Conservation (phyloP, 2,888 invertebrate species). For the Stramonita haemastoma region DNA sequence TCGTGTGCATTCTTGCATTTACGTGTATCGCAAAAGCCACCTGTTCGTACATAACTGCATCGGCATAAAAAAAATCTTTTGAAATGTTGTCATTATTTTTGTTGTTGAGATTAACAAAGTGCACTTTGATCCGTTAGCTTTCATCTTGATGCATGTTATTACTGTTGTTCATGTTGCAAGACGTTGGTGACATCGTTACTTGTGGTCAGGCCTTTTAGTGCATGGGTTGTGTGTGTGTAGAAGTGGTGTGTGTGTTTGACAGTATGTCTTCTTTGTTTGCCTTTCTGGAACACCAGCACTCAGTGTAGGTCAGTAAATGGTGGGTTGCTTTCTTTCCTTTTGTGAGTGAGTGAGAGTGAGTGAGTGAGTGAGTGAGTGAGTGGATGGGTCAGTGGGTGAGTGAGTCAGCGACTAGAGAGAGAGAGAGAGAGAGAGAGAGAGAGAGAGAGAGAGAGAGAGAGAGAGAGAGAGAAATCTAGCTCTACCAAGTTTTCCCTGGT, state of each 20-base stretch:
- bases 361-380: neutral
- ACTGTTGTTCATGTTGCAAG: neutral
- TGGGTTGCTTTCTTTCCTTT: neutral
- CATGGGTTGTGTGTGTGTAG: neutral
- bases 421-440: neutral
- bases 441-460: neutral
- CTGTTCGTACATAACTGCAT: neutral
- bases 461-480: no score
- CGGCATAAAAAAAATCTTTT: no score
- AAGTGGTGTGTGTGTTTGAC: neutral
- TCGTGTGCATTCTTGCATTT: neutral
- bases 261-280: neutral
- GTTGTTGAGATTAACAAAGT: neutral
- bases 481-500: no score
- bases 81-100: no score
- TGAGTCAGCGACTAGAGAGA: neutral
- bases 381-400: neutral
- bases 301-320: conserved; percentile 23
- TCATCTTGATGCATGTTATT: neutral
- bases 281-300: conserved; percentile 1
- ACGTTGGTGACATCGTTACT: neutral
- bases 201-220: neutral
- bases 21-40: neutral
- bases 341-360: neutral
- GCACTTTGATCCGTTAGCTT: neutral